Evolutionary conservation across 2,797 vertebrate genomes (phyloP), one percentile per base, ranked within the genome.

Genomic region (Danio albolineatus): DNA sequence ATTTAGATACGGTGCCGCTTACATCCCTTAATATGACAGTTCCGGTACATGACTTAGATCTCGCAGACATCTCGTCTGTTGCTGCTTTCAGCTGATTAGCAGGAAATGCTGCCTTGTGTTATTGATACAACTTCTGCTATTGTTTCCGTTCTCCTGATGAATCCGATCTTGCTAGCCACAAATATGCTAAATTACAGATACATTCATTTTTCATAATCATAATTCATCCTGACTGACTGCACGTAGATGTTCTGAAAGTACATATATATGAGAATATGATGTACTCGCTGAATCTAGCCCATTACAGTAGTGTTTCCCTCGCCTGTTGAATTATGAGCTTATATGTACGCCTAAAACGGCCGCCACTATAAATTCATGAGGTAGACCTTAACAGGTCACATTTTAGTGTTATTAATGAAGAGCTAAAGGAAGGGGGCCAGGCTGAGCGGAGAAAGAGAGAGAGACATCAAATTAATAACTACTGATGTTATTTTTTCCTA

Each of bases 391-490:
- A 73, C 51, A 66, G 82, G 83, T 84, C 86, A 84, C 81, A 87
- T 83, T 81, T 85, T 78, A 28, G 67, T 67, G 46, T 82, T 89
- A 90, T 88, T 91, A 91, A 90, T 88, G 82, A 88, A 89, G 86
- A 84, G 85, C 84, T 84, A 82, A 46, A 80, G 81, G 73, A 80
- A 60, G 36, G 69, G 51, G 71, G 78, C 82, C 43, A 41, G 71
- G 36, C 61, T 38, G 78, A 84, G 82, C 73, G 41, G 21, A 66
- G 38, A 17, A 74, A 61, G 10, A 62, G 44, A 28, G 60, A 78
- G 85, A 91, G 85, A 76, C 85, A 79, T 87, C 84, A 85, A 83
- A 88, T 88, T 90, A 88, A 90, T 89, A 91, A 89, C 84, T 82
- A 61, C 67, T 82, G 54, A 85, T 72, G 70, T 84, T 83, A 79